Base-by-base conservation (phyloP, 2,888 invertebrate species). In the Rhorus exstirpatorius region DNA sequence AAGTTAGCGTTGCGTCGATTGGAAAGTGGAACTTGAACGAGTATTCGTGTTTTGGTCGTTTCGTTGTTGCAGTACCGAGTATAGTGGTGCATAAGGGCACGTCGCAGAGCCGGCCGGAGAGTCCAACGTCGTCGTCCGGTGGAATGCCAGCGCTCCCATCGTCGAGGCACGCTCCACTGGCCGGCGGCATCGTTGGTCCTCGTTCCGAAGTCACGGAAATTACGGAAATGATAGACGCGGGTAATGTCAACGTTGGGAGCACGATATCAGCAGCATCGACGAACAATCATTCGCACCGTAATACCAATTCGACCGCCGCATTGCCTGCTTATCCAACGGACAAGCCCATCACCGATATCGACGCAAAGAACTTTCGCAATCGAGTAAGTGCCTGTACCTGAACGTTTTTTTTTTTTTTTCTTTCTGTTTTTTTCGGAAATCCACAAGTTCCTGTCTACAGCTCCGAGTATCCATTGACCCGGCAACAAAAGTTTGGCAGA, bases 11-110 rank as follows among this genome's bases (percentile, higher is more conserved):
- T 60, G 1, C 8, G 38, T 38, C 8, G 10, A 38, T 38, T 38
- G 38, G 38, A 38, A 38, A 38, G 8, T 38, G 3, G 38, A 3
- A 1, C 4, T 8, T 8, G 1, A 10, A 58, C 31, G 1, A 58
- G 41, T 49, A 24, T 41, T 38, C 38, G 38, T 10, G 24, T 31
- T 19, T 63, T 67, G 21, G 7, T 70, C 38, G 4, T 35, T 79
- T 41, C 12, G 31, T 53, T 89, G 87, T 91, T 92, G 3, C 89
- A 93, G 93, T 92, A 89, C 91, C 92, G 84, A 93, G 91, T 87
- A 91, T 92, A 91, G 92, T 92, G 88, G 92, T 93, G 85, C 90
- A 91, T 90, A 92, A 92, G 88, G 89, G 91, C 72, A 89, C 88
- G 84, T 91, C 90, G 63, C 87, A 89, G 65, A 91, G 90, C 76